Conservation (phyloP, 1,140 invertebrate genomes). For the Temnothorax nylanderi region DNA sequence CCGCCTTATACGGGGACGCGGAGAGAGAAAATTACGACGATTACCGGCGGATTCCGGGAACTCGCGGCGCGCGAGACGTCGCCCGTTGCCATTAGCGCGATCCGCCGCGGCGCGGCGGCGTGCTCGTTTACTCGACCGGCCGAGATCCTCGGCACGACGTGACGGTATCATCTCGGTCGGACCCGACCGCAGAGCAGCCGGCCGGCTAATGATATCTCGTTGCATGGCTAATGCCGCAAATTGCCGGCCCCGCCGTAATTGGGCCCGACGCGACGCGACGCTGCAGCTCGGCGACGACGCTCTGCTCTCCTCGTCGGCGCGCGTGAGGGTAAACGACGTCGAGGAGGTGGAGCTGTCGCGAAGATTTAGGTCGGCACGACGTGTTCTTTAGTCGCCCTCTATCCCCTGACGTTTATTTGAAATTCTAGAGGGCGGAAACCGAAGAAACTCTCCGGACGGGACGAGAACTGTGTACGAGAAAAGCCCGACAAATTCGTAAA, state of each 20-base stretch:
- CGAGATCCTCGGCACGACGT: neutral
- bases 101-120: neutral
- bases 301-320: neutral
- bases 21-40: slow-evolving; percentile 68
- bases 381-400: neutral
- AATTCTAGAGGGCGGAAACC: neutral
- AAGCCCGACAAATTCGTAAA: neutral
- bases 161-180: slow-evolving; percentile 42
- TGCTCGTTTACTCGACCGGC: slow-evolving; percentile 16
- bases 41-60: slow-evolving; percentile 67
- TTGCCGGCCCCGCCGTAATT: slow-evolving; percentile 46
- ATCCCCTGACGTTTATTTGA: neutral
- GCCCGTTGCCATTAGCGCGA: slow-evolving; percentile 29
- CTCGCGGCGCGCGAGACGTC: slow-evolving; percentile 35
- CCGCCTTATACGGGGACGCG: slow-evolving; percentile 60
- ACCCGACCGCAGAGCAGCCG: neutral
- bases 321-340: neutral
- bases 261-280: slow-evolving; percentile 8
- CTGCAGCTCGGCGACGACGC: neutral
- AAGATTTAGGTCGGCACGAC: slow-evolving; percentile 18
- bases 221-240: slow-evolving; percentile 57
- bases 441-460: neutral
- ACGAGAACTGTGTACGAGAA: neutral
- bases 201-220: slow-evolving; percentile 58
- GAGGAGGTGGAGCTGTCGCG: neutral